phyloP scores from a whole-genome alignment of 2,888 invertebrate genomes.

The Calliscelio sp. region DNA sequence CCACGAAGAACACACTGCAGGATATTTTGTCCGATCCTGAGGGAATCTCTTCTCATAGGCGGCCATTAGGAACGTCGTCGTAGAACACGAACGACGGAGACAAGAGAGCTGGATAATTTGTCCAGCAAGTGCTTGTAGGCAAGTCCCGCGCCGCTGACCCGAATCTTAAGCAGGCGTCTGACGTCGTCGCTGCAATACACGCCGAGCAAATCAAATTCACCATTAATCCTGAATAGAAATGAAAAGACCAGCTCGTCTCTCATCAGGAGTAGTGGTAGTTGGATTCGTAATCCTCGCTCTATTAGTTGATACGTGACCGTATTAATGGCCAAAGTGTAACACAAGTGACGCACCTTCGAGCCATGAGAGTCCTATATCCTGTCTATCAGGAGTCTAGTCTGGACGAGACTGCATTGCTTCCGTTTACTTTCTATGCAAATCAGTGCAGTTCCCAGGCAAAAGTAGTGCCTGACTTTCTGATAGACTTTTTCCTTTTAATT shows the following conservation, averaged over 20 bases:
- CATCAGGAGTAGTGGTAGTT: conserved; percentile 33
- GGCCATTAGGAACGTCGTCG: conserved; percentile 79
- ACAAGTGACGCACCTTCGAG: background rate
- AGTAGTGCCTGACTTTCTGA: background rate
- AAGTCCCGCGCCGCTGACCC: conserved; percentile 81
- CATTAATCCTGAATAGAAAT: conserved; percentile 58
- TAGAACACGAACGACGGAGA: conserved; percentile 74
- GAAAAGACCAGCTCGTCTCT: conserved; percentile 52
- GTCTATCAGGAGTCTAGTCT: conserved; percentile 14
- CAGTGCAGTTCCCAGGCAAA: conserved; percentile 8
- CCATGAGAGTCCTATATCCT: conserved; percentile 4
- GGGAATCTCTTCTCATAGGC: conserved; percentile 81
- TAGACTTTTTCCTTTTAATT: conserved; percentile 29
- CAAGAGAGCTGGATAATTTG: conserved; percentile 82
- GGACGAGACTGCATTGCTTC: background rate
- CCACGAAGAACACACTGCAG: conserved; percentile 82
- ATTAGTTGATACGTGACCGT: conserved; percentile 55
- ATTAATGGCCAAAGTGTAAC: conserved; percentile 22
- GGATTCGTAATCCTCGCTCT: conserved; percentile 50
- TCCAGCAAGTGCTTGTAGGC: conserved; percentile 77
- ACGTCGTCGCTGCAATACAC: conserved; percentile 59
- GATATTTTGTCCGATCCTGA: conserved; percentile 81
- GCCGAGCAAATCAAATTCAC: conserved; percentile 65
- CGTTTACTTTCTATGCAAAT: conserved; percentile 39
- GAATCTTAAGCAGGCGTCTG: conserved; percentile 82